Conservation (phyloP, 64 coral and sea anemone genomes). For the Pocillopora damicornis region DNA sequence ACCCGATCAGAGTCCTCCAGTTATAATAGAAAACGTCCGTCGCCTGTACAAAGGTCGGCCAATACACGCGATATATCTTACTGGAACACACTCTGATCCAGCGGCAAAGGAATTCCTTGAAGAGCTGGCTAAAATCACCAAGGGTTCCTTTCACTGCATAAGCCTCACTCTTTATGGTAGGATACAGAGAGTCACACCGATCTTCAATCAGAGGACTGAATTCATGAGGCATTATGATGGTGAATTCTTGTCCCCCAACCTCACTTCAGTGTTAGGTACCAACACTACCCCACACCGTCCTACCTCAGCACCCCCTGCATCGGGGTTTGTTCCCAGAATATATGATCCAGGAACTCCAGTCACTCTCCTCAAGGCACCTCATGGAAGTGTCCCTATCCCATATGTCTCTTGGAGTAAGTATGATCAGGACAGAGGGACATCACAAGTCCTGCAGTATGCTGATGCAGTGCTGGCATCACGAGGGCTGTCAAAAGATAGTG, state of each 20-base stretch:
- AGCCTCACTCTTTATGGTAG: constrained; percentile 69
- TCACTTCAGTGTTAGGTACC: not conserved
- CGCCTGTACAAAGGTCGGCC: constrained; percentile 70
- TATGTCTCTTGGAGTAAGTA: constrained; percentile 68
- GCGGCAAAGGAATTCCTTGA: constrained; percentile 86
- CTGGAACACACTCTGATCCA: constrained; percentile 71
- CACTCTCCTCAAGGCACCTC: constrained; percentile 58
- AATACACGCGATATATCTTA: constrained; percentile 91
- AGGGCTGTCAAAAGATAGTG: constrained; percentile 73
- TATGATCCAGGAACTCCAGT: constrained; percentile 66
- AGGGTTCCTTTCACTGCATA: constrained; percentile 88
- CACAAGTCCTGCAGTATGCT: constrained; percentile 85
- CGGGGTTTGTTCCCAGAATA: constrained; percentile 66
- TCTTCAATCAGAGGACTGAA: constrained; percentile 79
- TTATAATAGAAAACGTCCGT: constrained; percentile 84
- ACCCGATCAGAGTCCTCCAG: constrained; percentile 79
- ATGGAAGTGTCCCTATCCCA: constrained; percentile 65
- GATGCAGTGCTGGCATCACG: constrained; percentile 85
- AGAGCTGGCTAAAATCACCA: constrained; percentile 69
- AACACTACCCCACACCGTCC: constrained; percentile 33
- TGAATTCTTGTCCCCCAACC: constrained; percentile 57
- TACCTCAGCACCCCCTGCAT: constrained; percentile 66
- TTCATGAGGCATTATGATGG: constrained; percentile 53
- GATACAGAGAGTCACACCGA: constrained; percentile 71
- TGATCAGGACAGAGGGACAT: constrained; percentile 55